Evolutionary conservation across 2,888 invertebrate genomes (phyloP), one percentile per base, ranked within the genome.

Genomic region (Eupeodes luniger): DNA sequence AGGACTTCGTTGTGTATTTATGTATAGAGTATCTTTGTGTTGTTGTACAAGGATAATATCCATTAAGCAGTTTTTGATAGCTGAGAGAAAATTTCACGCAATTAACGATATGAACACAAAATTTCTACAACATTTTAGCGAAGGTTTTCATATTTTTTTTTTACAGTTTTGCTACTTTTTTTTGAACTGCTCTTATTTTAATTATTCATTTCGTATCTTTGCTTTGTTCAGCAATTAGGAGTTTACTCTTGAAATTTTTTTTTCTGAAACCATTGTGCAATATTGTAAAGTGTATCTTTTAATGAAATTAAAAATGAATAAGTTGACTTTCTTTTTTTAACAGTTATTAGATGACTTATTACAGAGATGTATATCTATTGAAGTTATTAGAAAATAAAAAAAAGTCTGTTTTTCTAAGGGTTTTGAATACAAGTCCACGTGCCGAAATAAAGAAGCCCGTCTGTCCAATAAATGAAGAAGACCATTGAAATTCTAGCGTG

Each of bases 31-130:
- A 76, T 80, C 51, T 55, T 80, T 59, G 47, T 83, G 87, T 80
- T 80, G 34, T 80, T 80, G 34, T 77, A 87, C 84, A 87, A 72
- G 87, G 83, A 87, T 87, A 80, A 87, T 87, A 80, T 84, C 84
- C 84, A 77, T 49, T 87, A 84, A 87, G 87, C 77, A 87, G 66
- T 84, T 87, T 87, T 84, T 87, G 80, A 87, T 84, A 80, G 87
- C 66, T 80, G 12, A 27, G 16, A 80, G 67, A 83, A 70, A 72
- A 83, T 80, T 87, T 76, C 79, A 44, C 80, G 76, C 87, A 87
- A 87, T 87, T 84, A 87, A 84, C 76, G 80, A 76, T 87, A 87
- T 84, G 72, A 84, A 80, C 66, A 83, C 76, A 72, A 51, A 69
- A 77, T 76, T 77, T 87, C 61, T 67, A 70, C 64, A 83, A 70